phyloP scores from a whole-genome alignment of 2,797 vertebrate species.

The Parauchenoglanis punctatus region DNA sequence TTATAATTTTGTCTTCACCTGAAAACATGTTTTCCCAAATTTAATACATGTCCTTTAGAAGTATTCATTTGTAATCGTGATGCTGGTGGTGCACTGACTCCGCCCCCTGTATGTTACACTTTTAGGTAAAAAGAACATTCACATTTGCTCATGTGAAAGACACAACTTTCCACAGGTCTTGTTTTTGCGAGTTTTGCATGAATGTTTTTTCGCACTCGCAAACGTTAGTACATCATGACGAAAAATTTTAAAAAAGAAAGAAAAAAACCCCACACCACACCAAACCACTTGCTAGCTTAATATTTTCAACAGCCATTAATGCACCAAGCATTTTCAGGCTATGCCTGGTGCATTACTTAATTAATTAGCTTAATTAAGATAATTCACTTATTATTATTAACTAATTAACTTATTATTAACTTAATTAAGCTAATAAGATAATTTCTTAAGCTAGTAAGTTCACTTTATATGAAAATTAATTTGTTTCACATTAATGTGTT shows the following conservation, averaged over 20 bases:
- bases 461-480: neutral
- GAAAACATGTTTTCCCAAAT: neutral
- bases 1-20: neutral
- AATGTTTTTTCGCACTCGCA: neutral
- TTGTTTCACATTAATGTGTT: neutral
- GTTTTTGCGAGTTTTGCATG: neutral
- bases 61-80: neutral
- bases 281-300: neutral
- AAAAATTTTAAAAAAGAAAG: neutral
- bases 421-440: too few species aligned
- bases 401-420: too few species aligned
- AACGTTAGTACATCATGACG: neutral
- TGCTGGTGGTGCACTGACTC: too few species aligned
- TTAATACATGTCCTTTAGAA: neutral
- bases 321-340: neutral
- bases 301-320: neutral
- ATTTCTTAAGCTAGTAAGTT: neutral
- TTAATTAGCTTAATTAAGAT: too few species aligned
- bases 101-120: neutral
- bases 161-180: neutral
- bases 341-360: too few species aligned
- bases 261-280: neutral
- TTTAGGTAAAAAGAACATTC: neutral
- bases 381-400: too few species aligned
- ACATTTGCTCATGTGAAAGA: neutral